A percentile compares a stretch with the other conserved stretches of the same genome.
Evolutionary conservation across 2,888 invertebrate genomes (phyloP).

Genomic region (Mamestra brassicae): DNA sequence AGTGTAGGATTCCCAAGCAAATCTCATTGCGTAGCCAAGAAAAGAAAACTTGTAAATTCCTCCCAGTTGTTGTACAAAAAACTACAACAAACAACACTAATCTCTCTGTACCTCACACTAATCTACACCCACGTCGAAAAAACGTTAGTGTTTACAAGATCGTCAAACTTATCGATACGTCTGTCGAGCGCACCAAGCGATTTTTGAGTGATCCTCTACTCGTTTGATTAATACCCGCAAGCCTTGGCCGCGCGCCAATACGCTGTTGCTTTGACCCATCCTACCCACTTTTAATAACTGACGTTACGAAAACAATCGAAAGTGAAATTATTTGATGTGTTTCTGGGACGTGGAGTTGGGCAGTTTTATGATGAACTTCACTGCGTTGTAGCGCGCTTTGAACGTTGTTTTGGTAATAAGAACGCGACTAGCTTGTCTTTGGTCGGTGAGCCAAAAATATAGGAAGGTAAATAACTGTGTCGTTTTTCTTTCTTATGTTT

Average conservation of each 20-base stretch:
- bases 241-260: conserved; percentile 68
- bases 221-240: conserved; percentile 73
- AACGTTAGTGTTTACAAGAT: conserved; percentile 78
- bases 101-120: conserved; percentile 52
- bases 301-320: conserved; percentile 74
- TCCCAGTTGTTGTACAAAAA: conserved; percentile 23
- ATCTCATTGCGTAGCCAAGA: neutral
- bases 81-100: conserved; percentile 39
- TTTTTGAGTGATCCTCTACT: conserved; percentile 81
- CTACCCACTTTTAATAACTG: conserved; percentile 75
- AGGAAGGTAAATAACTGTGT: conserved; percentile 31
- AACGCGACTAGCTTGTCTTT: conserved; percentile 42
- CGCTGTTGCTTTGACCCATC: conserved; percentile 71
- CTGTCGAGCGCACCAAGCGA: conserved; percentile 74
- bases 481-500: conserved; percentile 29
- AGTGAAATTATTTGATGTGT: conserved; percentile 66
- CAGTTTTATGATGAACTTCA: conserved; percentile 57
- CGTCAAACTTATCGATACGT: conserved; percentile 81
- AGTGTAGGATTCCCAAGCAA: conserved; percentile 9
- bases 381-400: conserved; percentile 49
- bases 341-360: conserved; percentile 54
- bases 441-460: conserved; percentile 30
- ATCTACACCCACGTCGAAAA: conserved; percentile 56
- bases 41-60: conserved; percentile 18
- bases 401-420: conserved; percentile 55